phyloP scores from a whole-genome alignment of 2,797 vertebrate species.

The Hirundo rustica region DNA sequence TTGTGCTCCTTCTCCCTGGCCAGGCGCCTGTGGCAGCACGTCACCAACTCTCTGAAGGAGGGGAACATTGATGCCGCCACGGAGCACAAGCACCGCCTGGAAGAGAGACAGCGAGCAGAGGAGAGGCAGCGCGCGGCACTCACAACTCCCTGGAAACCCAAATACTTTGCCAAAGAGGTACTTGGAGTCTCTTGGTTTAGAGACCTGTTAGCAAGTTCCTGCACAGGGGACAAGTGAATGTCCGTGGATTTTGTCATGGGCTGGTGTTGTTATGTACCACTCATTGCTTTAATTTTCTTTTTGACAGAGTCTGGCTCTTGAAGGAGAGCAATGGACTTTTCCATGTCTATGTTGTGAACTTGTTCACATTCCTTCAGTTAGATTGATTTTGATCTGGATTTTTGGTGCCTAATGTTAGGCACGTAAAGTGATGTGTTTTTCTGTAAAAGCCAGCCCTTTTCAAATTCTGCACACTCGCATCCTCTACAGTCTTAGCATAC shows the following conservation, averaged over 20 bases:
- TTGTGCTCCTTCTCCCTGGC: background rate
- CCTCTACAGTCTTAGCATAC: background rate
- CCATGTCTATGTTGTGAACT: background rate
- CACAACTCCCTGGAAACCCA: slow-evolving; percentile 84
- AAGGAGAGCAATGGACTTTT: background rate
- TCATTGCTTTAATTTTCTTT: background rate
- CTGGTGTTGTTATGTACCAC: fast-evolving
- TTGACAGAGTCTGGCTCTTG: background rate
- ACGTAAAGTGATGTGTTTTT: background rate
- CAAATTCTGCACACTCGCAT: background rate
- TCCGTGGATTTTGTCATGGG: background rate
- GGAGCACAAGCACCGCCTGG: slow-evolving; percentile 87
- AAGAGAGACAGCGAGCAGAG: slow-evolving; percentile 88
- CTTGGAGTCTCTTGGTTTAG: background rate
- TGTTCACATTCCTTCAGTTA: background rate
- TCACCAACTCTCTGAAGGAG: slow-evolving; percentile 86
- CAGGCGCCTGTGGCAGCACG: slow-evolving; percentile 89
- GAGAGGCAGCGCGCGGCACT: slow-evolving; percentile 81
- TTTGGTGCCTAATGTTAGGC: background rate
- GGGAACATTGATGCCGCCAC: slow-evolving; percentile 88
- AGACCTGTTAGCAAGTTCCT: background rate
- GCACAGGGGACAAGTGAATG: background rate
- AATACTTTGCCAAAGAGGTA: slow-evolving; percentile 92
- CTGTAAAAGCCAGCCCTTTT: background rate
- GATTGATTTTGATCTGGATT: background rate